A percentile compares a stretch with the other conserved stretches of the same genome.
phyloP scores from a whole-genome alignment of 1,140 invertebrate species.

The Battus philenor region DNA sequence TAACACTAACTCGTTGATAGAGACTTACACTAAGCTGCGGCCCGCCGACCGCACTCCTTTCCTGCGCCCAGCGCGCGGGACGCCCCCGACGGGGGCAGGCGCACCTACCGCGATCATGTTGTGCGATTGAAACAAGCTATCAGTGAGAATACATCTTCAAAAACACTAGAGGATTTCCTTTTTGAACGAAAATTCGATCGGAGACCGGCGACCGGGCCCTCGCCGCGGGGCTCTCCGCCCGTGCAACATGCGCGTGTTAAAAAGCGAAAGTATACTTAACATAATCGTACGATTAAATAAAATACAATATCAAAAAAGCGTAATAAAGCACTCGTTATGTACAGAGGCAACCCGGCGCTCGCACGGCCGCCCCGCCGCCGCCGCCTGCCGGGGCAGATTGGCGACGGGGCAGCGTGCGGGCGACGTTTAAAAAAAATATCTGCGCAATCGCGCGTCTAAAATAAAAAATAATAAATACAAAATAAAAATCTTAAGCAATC shows the following conservation, averaged over 20 bases:
- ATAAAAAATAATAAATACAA: conserved; percentile 66
- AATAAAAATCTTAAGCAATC: conserved; percentile 73
- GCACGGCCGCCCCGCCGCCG: too few relatives aligned
- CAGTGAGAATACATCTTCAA: background rate
- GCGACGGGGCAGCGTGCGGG: background rate
- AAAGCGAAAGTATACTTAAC: conserved; percentile 48
- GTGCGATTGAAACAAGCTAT: background rate
- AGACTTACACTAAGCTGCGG: conserved; percentile 42
- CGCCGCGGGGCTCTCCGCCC: background rate
- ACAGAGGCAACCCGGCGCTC: conserved; percentile 51
- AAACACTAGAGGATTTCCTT: background rate
- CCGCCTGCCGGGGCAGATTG: too few relatives aligned
- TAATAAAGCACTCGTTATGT: conserved; percentile 69
- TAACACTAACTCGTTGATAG: conserved; percentile 71
- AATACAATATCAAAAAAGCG: conserved; percentile 68
- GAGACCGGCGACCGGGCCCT: background rate
- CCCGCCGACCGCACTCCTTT: background rate
- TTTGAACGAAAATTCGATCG: background rate
- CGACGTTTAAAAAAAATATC: conserved; percentile 25
- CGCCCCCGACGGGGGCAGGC: conserved; percentile 4
- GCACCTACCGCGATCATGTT: background rate
- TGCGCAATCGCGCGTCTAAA: conserved; percentile 34
- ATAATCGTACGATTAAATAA: conserved; percentile 44
- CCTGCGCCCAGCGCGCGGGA: conserved; percentile 5
- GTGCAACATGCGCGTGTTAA: conserved; percentile 19